Base-by-base conservation (phyloP, 2,888 invertebrate genomes). In the Sialis fuliginosa region DNA sequence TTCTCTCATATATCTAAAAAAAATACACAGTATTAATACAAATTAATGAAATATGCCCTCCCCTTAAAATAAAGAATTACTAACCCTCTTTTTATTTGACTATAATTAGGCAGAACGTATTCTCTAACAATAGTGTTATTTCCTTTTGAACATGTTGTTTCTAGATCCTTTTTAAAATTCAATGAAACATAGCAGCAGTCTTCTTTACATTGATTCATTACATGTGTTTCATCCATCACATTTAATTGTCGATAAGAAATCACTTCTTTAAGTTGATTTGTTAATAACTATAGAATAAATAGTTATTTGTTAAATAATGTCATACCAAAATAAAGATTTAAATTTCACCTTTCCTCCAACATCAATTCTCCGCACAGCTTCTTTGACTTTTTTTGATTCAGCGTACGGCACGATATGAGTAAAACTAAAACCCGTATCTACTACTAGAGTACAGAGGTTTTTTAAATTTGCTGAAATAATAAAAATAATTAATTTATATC, bases 201-300 rank as follows among this genome's bases (percentile, higher is more conserved):
- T 66, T 99, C 98, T 64, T 99, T 99, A 1, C 85, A 87, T 68
- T 98, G 96, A 66, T 98, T 98, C 42, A 98, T 91, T 0, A 98
- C 93, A 66, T 88, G 93, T 0, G 95, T 93, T 65, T 98, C 98
- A 61, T 97, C 96, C 91, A 96, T 92, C 0, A 99, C 95, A 69
- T 98, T 91, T 41, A 97, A 66, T 60, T 97, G 96, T 39, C 87
- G 74, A 63, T 98, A 99, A 0, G 97, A 97, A 54, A 97, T 80
- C 10, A 96, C 78, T 65, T 98, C 98, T 63, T 98, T 99, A 42
- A 99, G 69, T 65, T 97, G 92, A 69, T 98, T 99, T 0, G 97
- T 98, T 50, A 98, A 63, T 7, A 66, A 48, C 57, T 22, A 22
- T 22, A 22, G 4, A 22, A 22, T 4, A 22, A 22, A 22, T 22